Evolutionary conservation across 2,113 vertebrate species (phyloP), one percentile per base, ranked within the genome.

Genomic region (Megaleporinus macrocephalus): DNA sequence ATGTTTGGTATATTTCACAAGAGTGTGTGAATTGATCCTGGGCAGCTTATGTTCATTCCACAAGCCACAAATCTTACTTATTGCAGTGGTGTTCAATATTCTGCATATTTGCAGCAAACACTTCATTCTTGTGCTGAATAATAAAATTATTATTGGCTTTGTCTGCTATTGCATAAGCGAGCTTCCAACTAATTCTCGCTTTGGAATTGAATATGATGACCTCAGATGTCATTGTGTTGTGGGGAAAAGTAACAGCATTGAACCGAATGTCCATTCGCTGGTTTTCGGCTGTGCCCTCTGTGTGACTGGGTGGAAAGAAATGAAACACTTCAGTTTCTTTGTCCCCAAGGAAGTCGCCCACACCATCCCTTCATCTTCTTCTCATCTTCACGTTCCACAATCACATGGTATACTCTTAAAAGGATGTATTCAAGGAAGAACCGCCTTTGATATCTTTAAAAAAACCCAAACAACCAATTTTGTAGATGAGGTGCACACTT

Each of bases 151-250:
- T n/a, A 1, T n/a, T 61, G n/a, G 24, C 57, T 0, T 26, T 61
- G 57, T 0, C 57, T 22, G 53, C 1, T 57, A 22, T 57, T 57
- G 18, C 53, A 51, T 16, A 16, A 14, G 13, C 0, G 20, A 22
- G 53, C 20, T n/a, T 7, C 7, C 24, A 26, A 61, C 57, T 26
- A 24, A 12, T 66, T 78, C 62, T 78, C 20, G 53, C 62, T 53
- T 68, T 68, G 22, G 22, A 68, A 30, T 30, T 53, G 62, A 30
- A 77, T 24, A 61, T 51, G 18, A 77, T 59, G 65, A 66, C 26
- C 61, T 66, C 55, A 22, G 75, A 66, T 77, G 27, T 5, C 0
- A 44, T 22, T 51, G 18, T 44, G 7, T 76, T 77, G 5, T 27
- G 44, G 44, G 61, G 2, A 9, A 30, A 14, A 49, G 15, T 27